Conservation (phyloP, 2,888 invertebrate species). For the Pheosia tremula region DNA sequence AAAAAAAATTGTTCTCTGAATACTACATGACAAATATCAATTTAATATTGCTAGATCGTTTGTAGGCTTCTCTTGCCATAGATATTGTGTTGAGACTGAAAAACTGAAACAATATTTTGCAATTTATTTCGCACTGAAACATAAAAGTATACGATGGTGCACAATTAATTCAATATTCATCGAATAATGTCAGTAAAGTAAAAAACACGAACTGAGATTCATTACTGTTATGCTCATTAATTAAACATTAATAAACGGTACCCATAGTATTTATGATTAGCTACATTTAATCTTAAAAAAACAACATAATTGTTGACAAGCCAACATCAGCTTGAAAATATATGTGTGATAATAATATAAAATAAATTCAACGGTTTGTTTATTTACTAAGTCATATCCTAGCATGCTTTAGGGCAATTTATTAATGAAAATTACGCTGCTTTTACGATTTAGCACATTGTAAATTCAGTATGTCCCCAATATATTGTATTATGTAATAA, state of each 20-base stretch:
- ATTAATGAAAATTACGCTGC: constrained; percentile 34
- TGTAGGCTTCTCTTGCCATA: constrained; percentile 48
- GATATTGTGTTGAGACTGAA: constrained; percentile 42
- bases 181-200: not conserved
- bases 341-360: constrained; percentile 60
- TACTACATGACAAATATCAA: constrained; percentile 31
- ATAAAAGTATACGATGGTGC: not conserved
- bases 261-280: too few relatives aligned
- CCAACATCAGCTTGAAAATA: not conserved
- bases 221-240: too few relatives aligned
- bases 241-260: too few relatives aligned
- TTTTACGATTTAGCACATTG: constrained; percentile 56
- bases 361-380: constrained; percentile 43
- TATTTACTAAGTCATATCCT: constrained; percentile 63
- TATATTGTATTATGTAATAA: constrained; percentile 33
- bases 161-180: not conserved
- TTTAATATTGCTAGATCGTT: not conserved
- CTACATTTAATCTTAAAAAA: too few relatives aligned
- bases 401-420: constrained; percentile 31
- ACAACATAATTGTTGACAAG: not conserved
- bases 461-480: constrained; percentile 60
- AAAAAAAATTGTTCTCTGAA: constrained; percentile 18
- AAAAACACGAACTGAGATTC: not conserved
- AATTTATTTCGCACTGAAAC: too few relatives aligned
- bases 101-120: constrained; percentile 3